Conservation (phyloP, 2,888 invertebrate genomes). For the Trilocha varians region DNA sequence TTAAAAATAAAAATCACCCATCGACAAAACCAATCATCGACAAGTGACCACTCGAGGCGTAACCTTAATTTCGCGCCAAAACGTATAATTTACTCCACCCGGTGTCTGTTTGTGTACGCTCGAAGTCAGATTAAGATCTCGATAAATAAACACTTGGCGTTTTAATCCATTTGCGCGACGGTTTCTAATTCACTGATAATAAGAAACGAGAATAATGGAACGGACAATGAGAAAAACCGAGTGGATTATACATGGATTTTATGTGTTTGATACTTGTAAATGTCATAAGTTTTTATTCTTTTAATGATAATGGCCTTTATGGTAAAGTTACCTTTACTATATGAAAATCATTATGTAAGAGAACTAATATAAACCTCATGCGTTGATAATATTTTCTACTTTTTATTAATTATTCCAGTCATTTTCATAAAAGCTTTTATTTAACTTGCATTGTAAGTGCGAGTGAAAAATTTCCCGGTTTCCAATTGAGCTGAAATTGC, state of each 20-base stretch:
- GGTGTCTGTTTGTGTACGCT: slow-evolving; percentile 52
- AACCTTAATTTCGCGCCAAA: slow-evolving; percentile 23
- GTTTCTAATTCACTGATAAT: slow-evolving; percentile 48
- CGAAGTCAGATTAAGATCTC: slow-evolving; percentile 53
- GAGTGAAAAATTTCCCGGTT: too few relatives aligned
- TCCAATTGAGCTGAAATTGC: too few relatives aligned
- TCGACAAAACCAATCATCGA: background rate
- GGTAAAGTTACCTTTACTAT: background rate
- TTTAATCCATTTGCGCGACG: slow-evolving; percentile 59
- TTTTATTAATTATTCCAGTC: too few relatives aligned
- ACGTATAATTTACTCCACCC: slow-evolving; percentile 57
- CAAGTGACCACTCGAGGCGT: slow-evolving; percentile 13
- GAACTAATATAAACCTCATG: too few relatives aligned
- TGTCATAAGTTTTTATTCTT: background rate
- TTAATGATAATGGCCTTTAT: background rate
- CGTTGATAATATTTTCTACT: too few relatives aligned
- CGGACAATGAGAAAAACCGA: slow-evolving; percentile 24
- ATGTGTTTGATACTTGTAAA: background rate
- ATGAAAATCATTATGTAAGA: too few relatives aligned
- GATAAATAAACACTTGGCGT: slow-evolving; percentile 67
- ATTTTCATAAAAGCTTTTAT: too few relatives aligned
- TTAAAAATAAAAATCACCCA: background rate
- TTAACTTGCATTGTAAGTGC: too few relatives aligned
- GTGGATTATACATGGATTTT: background rate
- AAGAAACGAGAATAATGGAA: slow-evolving; percentile 43